Conservation (phyloP, 2,888 invertebrate species). For the Sarcophaga rosellei region DNA sequence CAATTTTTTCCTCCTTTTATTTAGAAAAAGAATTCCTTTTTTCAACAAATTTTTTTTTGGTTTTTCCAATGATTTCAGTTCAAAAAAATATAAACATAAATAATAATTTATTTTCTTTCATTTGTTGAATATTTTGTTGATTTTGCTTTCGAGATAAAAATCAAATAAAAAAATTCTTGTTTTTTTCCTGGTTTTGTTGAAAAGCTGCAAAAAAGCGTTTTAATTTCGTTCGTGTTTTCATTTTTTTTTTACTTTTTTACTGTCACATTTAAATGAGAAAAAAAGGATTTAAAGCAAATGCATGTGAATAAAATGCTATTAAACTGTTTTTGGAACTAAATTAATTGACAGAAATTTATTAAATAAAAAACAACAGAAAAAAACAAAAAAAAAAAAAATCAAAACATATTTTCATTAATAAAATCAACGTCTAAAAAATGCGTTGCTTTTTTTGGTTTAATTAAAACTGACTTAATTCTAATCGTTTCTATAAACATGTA, state of each 20-base stretch:
- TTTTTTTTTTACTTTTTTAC: background rate
- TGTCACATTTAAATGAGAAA: background rate
- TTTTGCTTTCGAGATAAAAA: constrained; percentile 48
- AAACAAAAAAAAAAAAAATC: too few species aligned
- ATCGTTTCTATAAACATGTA: too few species aligned
- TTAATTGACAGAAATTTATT: too few species aligned
- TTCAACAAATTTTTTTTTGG: constrained; percentile 43
- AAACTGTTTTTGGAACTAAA: too few species aligned
- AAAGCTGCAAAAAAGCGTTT: constrained; percentile 18
- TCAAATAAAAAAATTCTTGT: background rate
- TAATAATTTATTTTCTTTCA: constrained; percentile 38
- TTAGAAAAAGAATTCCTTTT: constrained; percentile 19
- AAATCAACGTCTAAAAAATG: too few species aligned
- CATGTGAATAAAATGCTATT: background rate
- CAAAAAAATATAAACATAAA: background rate
- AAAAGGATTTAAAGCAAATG: background rate
- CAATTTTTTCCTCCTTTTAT: constrained; percentile 42
- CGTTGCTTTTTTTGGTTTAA: too few species aligned
- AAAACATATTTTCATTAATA: too few species aligned
- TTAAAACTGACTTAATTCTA: too few species aligned
- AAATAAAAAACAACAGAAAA: too few species aligned
- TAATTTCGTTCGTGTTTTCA: background rate
- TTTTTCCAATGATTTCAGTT: constrained; percentile 39
- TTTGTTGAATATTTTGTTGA: constrained; percentile 52
- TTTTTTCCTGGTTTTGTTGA: background rate